Percentiles rank a stretch among this genome's conserved stretches.
Conservation (phyloP, 2,113 vertebrate species). For the Limanda limanda region DNA sequence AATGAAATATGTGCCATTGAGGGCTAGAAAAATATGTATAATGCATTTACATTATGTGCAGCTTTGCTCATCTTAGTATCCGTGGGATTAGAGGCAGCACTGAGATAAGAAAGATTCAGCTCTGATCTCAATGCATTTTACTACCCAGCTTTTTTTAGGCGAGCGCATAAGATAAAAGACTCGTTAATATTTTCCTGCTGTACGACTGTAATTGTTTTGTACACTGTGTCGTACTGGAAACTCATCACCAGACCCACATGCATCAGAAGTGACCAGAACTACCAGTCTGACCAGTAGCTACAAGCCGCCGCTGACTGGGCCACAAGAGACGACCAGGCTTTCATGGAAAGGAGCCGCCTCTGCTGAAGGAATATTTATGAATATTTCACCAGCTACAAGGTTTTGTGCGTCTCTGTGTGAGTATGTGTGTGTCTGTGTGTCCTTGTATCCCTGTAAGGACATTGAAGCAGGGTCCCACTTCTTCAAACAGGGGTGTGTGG, state of each 20-base stretch:
- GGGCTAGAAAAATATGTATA: background rate
- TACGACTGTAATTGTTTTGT: background rate
- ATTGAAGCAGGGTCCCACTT: background rate
- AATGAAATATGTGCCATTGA: background rate
- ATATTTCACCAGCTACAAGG: slow-evolving; percentile 75
- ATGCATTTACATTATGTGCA: background rate
- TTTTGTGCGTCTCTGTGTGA: slow-evolving; percentile 6
- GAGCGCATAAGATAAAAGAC: background rate
- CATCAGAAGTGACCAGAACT: background rate
- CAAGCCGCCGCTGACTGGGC: slow-evolving; percentile 16
- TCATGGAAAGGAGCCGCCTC: slow-evolving; percentile 50
- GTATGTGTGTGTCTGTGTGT: background rate
- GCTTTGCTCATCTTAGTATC: background rate
- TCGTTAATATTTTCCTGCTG: background rate
- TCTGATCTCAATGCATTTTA: background rate
- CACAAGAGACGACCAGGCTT: slow-evolving; percentile 57
- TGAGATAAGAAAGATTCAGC: background rate
- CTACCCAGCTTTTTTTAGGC: background rate
- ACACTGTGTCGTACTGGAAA: background rate
- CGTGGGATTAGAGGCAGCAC: too few relatives aligned
- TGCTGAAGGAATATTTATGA: slow-evolving; percentile 71
- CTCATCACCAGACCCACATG: slow-evolving; percentile 24
- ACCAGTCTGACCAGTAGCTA: slow-evolving; percentile 32
- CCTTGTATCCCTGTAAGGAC: slow-evolving; percentile 34
- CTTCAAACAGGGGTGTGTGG: slow-evolving; percentile 2